Base-by-base conservation (phyloP, 2,113 vertebrate species). In the Siniperca knerii region DNA sequence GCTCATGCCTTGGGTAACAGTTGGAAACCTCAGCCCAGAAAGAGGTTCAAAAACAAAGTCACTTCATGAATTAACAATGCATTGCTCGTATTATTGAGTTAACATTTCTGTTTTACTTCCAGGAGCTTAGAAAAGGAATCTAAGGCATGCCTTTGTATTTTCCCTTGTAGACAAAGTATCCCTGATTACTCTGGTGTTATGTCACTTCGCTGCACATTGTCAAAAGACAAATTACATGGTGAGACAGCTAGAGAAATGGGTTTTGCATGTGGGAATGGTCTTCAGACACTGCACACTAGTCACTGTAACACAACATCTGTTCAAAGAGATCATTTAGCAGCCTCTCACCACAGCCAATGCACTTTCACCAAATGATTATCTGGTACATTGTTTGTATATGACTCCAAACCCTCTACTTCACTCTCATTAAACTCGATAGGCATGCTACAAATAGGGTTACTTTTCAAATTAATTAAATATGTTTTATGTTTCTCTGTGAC, bases 131-230 rank as follows among this genome's bases (percentile, higher is more conserved):
- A 66, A 25, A 80, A 88, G 87, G 93, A 93, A 93, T 94, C 76
- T 25, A 29, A 93, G 86, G 86, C 86, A 88, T 91, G 85, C 83
- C 89, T 92, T 92, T 92, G 91, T 90, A 85, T 81, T 92, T 89
- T 89, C 86, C 89, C 89, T 89, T 78, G 88, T 65, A 91, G 93
- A 95, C 93, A 95, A 95, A 94, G 90, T 91, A 90, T 91, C 89
- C 84, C 84, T 92, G 94, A 95, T 94, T 93, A 93, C 82, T 79
- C 88, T 58, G 81, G 71, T 76, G 87, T 91, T 91, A 93, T 94
- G 93, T 94, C 92, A 94, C 83, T 84, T 91, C 62, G 48, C 85
- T 83, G 82, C 87, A 78, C 23, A 65, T 76, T 74, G 84, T 92
- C 88, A 89, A 87, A 92, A 89, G 92, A 90, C 90, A 94, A 90